Conservation (phyloP, 2,797 vertebrate genomes). For the Sarcophilus harrisii region DNA sequence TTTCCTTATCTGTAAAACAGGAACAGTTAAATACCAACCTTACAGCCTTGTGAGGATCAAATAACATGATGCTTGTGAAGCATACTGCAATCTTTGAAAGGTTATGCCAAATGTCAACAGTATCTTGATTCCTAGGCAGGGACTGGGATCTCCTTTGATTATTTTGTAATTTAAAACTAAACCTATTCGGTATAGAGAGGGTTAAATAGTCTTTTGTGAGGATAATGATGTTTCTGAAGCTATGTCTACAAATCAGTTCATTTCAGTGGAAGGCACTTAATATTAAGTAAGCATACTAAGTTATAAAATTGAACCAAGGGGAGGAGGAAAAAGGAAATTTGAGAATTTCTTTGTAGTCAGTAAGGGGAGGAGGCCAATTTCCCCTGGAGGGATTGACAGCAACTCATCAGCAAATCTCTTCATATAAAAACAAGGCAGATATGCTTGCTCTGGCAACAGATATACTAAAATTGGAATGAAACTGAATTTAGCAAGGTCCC, state of each 20-base stretch:
- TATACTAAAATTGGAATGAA: background rate
- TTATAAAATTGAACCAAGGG: background rate
- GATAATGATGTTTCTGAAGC: background rate
- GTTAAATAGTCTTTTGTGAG: background rate
- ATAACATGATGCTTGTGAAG: background rate
- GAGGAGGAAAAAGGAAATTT: background rate
- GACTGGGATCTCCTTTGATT: background rate
- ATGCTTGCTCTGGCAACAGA: background rate
- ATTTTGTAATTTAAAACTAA: background rate
- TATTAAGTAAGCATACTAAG: background rate
- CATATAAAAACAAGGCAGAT: background rate
- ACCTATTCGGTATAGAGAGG: background rate
- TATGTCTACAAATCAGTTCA: background rate
- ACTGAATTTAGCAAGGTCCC: background rate
- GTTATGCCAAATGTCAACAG: background rate
- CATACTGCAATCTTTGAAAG: background rate
- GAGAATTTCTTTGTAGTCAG: background rate
- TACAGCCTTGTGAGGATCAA: background rate
- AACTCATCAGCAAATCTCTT: background rate
- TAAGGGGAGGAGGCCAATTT: background rate
- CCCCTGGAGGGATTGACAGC: background rate
- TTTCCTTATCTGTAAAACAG: background rate
- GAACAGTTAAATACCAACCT: background rate
- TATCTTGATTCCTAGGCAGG: constrained; percentile 10
- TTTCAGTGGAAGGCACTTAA: background rate